Percentiles rank a stretch among this genome's conserved stretches.
Evolutionary conservation across 1,140 invertebrate species (phyloP).

Genomic region (Ceratosolen fusciceps): DNA sequence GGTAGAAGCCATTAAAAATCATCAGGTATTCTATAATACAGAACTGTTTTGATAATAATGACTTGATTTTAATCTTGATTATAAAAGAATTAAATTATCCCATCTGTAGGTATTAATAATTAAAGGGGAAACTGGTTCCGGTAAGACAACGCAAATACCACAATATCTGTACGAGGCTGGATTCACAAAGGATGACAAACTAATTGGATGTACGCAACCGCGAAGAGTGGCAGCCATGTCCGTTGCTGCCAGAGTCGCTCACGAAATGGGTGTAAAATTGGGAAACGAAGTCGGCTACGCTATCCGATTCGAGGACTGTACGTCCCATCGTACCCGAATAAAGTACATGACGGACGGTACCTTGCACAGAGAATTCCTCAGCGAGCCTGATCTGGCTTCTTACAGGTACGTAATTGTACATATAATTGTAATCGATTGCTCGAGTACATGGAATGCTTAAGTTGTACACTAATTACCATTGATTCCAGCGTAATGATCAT

Average conservation of each 20-base stretch:
- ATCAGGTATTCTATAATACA: slow-evolving; percentile 78
- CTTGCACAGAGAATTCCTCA: slow-evolving; percentile 95
- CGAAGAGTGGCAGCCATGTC: slow-evolving; percentile 99
- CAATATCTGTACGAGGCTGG: slow-evolving; percentile 97
- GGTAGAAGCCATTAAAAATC: slow-evolving; percentile 87
- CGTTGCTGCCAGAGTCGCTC: slow-evolving; percentile 98
- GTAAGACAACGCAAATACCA: slow-evolving; percentile 96
- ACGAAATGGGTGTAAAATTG: slow-evolving; percentile 99
- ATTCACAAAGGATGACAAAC: slow-evolving; percentile 86
- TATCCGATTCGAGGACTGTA: slow-evolving; percentile 99
- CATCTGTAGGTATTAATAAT: slow-evolving; percentile 85
- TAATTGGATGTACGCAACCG: slow-evolving; percentile 81
- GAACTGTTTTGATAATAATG: slow-evolving; percentile 17
- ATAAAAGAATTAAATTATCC: slow-evolving; percentile 17
- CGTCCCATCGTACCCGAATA: slow-evolving; percentile 94
- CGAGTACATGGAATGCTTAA: neutral
- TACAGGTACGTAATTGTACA: slow-evolving; percentile 75
- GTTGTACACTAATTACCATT: neutral
- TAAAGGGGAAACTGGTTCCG: slow-evolving; percentile 98
- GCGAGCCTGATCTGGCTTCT: slow-evolving; percentile 93
- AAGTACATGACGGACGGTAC: slow-evolving; percentile 99
- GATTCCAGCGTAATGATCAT: slow-evolving; percentile 94
- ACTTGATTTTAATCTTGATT: neutral
- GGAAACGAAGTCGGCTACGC: slow-evolving; percentile 99
- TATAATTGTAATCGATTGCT: neutral